Conservation (phyloP, 2,888 invertebrate species). For the Clistopyga incitator region DNA sequence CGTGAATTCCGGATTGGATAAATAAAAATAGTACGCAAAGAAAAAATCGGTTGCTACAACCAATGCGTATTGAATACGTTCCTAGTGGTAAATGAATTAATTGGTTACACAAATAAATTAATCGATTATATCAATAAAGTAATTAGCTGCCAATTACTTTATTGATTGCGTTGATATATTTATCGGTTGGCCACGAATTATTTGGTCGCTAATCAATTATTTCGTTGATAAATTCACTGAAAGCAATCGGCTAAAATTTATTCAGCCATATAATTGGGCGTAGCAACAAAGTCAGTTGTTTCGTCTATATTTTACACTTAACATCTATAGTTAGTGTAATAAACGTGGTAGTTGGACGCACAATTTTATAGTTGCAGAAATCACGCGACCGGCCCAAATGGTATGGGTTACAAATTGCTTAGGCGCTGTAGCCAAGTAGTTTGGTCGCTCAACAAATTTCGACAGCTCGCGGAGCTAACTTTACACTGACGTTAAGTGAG, state of each 20-base stretch:
- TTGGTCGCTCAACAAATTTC: not conserved
- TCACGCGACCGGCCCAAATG: not conserved
- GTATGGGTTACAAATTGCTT: not conserved
- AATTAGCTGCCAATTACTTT: no score
- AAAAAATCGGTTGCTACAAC: not conserved
- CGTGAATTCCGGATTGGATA: no score
- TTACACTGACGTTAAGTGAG: not conserved
- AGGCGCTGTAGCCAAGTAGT: not conserved
- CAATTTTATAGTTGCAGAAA: not conserved
- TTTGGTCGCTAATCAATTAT: not conserved
- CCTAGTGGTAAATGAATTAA: not conserved
- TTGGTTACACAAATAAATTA: no score
- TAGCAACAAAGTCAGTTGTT: not conserved
- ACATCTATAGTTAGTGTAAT: not conserved
- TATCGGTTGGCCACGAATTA: not conserved
- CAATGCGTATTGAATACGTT: not conserved
- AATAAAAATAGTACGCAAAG: not conserved
- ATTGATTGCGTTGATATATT: not conserved
- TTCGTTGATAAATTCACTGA: not conserved
- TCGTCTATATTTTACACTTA: not conserved
- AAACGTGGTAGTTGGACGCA: not conserved
- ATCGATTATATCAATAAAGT: no score
- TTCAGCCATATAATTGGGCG: not conserved
- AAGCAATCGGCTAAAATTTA: not conserved
- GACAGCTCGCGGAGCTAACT: not conserved